phyloP scores from a whole-genome alignment of 1,140 invertebrate species.

The Drosophila dunni region DNA sequence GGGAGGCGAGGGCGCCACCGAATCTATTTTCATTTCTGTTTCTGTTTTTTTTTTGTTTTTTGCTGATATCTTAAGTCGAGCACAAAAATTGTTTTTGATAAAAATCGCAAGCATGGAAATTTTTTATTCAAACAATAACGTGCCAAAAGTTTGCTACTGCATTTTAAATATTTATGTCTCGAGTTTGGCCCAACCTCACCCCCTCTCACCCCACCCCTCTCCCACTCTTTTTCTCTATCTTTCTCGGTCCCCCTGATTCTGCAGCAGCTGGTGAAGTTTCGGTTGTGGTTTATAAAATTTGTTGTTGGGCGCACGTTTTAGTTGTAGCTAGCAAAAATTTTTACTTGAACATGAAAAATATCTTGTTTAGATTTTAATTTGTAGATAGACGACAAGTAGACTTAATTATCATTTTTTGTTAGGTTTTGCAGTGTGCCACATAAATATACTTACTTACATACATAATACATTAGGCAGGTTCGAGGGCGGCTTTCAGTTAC shows the following conservation, averaged over 20 bases:
- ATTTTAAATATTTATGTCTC: constrained; percentile 84
- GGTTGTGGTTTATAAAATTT: constrained; percentile 28
- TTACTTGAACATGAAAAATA: constrained; percentile 82
- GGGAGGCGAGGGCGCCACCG: constrained; percentile 30
- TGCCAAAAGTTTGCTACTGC: constrained; percentile 84
- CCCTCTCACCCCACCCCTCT: not conserved
- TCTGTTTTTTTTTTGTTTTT: constrained; percentile 36
- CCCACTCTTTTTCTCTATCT: no score
- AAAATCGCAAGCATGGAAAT: constrained; percentile 63
- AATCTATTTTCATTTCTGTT: constrained; percentile 40
- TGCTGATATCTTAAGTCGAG: constrained; percentile 57
- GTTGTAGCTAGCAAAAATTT: constrained; percentile 74
- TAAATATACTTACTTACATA: constrained; percentile 32
- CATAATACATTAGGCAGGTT: constrained; percentile 65
- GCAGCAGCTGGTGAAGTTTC: constrained; percentile 17
- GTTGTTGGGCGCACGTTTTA: constrained; percentile 76
- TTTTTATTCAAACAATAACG: constrained; percentile 79
- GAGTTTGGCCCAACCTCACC: constrained; percentile 29
- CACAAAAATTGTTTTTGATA: constrained; percentile 76
- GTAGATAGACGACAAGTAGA: constrained; percentile 80
- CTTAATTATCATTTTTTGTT: constrained; percentile 83
- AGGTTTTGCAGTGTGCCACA: constrained; percentile 43
- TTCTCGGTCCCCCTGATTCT: not conserved
- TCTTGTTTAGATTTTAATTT: constrained; percentile 84
- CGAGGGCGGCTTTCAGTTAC: constrained; percentile 56